These are phyloP conservation scores for Sclerodermus sp. DNA, from an alignment of 2,888 invertebrate genomes.

Conservation along the genomic window DNA sequence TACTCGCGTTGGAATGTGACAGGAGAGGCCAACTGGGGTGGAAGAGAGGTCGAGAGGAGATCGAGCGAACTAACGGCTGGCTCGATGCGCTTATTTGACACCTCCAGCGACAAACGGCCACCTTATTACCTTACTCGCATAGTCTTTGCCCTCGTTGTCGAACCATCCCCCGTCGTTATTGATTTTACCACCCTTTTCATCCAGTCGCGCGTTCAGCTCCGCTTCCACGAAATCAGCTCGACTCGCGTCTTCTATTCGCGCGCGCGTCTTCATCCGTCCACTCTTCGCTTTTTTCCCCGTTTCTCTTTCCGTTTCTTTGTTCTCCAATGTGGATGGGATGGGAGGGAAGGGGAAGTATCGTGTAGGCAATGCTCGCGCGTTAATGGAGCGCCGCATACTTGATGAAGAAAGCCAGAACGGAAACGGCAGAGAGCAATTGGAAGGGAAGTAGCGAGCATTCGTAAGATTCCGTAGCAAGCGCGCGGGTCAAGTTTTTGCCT, in stretches of 20 bases:
- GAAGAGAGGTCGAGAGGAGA: slow-evolving; percentile 3
- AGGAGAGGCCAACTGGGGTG: slow-evolving; percentile 20
- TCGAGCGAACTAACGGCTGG: background rate
- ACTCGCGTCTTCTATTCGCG: too few species aligned
- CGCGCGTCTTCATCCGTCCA: too few species aligned
- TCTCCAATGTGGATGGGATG: background rate
- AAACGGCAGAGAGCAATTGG: slow-evolving; percentile 3
- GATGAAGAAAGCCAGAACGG: slow-evolving; percentile 7
- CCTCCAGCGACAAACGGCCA: slow-evolving; percentile 51
- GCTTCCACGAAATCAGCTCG: too few species aligned
- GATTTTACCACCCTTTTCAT: background rate
- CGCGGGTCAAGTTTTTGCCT: too few species aligned
- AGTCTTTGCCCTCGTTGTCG: slow-evolving; percentile 21
- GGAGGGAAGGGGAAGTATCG: background rate
- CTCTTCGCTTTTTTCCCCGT: too few species aligned
- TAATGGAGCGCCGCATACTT: too few species aligned
- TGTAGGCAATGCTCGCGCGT: too few species aligned
- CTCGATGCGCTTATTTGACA: slow-evolving; percentile 52
- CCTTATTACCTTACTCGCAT: slow-evolving; percentile 49
- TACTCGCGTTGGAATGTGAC: slow-evolving; percentile 31
- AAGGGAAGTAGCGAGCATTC: too few species aligned
- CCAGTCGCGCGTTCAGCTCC: too few species aligned
- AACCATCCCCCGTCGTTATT: slow-evolving; percentile 1
- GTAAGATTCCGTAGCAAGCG: too few species aligned
- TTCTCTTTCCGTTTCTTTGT: too few species aligned